A percentile compares a stretch with the other conserved stretches of the same genome.
Conservation (phyloP, 2,888 invertebrate species). For the Ommatoiulus sabulosus region DNA sequence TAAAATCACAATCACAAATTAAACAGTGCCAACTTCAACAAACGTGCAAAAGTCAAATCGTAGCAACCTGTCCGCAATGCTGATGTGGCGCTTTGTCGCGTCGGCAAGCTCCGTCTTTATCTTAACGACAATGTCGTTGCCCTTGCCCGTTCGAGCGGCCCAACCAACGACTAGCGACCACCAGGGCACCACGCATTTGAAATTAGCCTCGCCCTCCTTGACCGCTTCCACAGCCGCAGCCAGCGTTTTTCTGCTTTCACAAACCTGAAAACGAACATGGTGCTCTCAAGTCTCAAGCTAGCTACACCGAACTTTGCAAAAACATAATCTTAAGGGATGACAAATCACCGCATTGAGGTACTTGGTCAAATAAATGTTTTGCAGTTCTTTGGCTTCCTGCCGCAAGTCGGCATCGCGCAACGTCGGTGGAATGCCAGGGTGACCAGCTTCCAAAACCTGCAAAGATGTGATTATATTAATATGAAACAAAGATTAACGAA, state of each 20-base stretch:
- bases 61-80: slow-evolving; percentile 2
- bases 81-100: not conserved
- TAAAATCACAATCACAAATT: slow-evolving; percentile 58
- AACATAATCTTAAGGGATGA: slow-evolving; percentile 1
- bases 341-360: slow-evolving; percentile 61
- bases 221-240: not conserved
- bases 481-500: not conserved
- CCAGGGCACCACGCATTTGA: not conserved
- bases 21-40: not conserved
- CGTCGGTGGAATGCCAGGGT: slow-evolving; percentile 69
- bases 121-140: slow-evolving; percentile 63
- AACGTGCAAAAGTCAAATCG: not conserved
- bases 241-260: slow-evolving; percentile 57
- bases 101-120: slow-evolving; percentile 63
- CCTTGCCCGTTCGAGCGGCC: not conserved
- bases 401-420: slow-evolving; percentile 71
- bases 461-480: slow-evolving; percentile 57
- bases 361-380: slow-evolving; percentile 72
- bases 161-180: not conserved
- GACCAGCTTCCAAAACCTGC: slow-evolving; percentile 67
- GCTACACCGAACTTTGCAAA: too few relatives aligned
- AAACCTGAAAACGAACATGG: not conserved
- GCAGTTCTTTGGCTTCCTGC: slow-evolving; percentile 71
- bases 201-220: not conserved
- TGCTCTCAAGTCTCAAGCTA: not conserved